A percentile compares a stretch with the other conserved stretches of the same genome.
These are phyloP conservation scores for Caiman crocodilus DNA, from an alignment of 2,797 vertebrate species.

Conservation along the genomic window DNA sequence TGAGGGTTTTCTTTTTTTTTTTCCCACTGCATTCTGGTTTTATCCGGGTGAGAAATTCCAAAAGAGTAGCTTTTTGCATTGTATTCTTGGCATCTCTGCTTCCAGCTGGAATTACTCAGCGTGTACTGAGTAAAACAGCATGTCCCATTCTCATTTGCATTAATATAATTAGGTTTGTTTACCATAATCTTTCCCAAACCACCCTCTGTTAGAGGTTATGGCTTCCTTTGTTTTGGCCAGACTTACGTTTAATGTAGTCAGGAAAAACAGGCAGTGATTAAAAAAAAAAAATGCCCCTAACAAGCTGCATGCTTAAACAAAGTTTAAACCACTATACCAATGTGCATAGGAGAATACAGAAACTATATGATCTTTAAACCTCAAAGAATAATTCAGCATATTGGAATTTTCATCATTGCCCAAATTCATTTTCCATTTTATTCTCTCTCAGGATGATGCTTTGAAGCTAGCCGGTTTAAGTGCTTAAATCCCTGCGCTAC, in stretches of 20 bases:
- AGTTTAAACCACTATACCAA: background rate
- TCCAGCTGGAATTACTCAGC: background rate
- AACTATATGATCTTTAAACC: background rate
- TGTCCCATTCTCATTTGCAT: background rate
- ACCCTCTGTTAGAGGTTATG: background rate
- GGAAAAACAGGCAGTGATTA: background rate
- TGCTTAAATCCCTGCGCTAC: background rate
- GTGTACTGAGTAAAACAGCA: background rate
- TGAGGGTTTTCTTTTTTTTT: background rate
- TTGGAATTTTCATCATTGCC: background rate
- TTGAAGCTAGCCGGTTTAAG: background rate
- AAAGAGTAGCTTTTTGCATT: background rate
- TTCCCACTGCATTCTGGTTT: background rate
- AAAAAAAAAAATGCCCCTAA: background rate
- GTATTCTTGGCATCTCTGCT: background rate
- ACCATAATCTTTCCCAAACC: background rate
- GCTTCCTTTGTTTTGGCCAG: constrained; percentile 1
- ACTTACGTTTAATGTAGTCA: background rate
- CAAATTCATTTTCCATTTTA: background rate
- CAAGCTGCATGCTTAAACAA: background rate
- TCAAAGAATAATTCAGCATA: background rate
- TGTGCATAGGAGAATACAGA: background rate
- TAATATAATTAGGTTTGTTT: background rate
- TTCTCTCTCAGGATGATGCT: background rate
- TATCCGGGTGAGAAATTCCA: background rate